A percentile compares a stretch with the other conserved stretches of the same genome.
These are phyloP conservation scores for Drosophila parabipectinata DNA, from an alignment of 1,140 invertebrate species.

Conservation along the genomic window DNA sequence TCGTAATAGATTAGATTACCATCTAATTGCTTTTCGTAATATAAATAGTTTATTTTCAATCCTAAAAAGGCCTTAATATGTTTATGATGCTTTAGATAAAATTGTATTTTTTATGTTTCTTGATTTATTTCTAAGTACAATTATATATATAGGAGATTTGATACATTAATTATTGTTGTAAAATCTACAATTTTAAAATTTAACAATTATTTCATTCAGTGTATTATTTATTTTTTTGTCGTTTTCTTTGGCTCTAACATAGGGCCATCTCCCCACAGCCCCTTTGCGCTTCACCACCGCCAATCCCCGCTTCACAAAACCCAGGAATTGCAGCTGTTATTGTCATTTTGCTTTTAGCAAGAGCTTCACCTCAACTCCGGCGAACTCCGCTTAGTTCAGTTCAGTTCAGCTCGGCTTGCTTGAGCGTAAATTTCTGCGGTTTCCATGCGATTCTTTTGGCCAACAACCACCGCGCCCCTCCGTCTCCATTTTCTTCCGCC, in stretches of 20 bases:
- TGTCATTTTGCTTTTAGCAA: conserved; percentile 74
- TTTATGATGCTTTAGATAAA: no score
- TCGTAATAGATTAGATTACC: no score
- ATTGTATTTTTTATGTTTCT: no score
- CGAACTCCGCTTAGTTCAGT: conserved; percentile 34
- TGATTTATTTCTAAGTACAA: no score
- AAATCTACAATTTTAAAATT: not conserved
- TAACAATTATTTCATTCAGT: not conserved
- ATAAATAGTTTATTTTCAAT: no score
- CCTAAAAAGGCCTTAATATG: no score
- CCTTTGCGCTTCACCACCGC: no score
- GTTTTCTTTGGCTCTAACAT: conserved; percentile 1
- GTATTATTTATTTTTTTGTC: conserved; percentile 45
- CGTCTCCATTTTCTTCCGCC: conserved; percentile 10
- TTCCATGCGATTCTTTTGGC: conserved; percentile 57
- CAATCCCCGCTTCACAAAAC: not conserved
- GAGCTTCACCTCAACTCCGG: conserved; percentile 59
- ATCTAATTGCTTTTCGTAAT: no score
- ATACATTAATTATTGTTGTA: no score
- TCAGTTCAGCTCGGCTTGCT: conserved; percentile 38
- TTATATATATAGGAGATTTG: no score
- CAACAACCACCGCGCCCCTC: not conserved
- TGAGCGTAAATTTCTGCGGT: conserved; percentile 70
- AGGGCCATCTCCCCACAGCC: conserved; percentile 11
- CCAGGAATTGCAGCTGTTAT: conserved; percentile 72